Evolutionary conservation across 2,797 vertebrate genomes (phyloP).

Genomic region (Glyptemys insculpta): DNA sequence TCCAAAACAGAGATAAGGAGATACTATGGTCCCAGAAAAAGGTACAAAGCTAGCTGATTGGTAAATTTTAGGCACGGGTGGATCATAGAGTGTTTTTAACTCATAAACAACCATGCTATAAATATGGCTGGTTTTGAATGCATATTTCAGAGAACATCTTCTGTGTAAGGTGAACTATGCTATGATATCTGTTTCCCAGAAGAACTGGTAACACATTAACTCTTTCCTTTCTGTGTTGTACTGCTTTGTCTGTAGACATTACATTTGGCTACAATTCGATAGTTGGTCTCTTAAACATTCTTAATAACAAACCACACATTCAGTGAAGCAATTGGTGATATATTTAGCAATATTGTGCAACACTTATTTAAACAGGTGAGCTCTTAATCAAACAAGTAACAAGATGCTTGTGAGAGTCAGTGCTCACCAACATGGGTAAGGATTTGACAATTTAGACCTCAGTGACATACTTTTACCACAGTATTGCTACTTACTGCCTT

Average conservation of each 20-base stretch:
- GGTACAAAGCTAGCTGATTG: too few relatives aligned
- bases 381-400: background rate
- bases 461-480: background rate
- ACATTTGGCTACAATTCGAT: background rate
- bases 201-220: background rate
- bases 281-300: background rate
- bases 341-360: background rate
- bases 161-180: background rate
- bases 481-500: background rate
- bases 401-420: background rate
- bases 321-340: background rate
- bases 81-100: too few relatives aligned
- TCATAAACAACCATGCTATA: too few relatives aligned
- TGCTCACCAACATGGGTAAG: background rate
- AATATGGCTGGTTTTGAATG: background rate
- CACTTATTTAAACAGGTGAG: background rate
- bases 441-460: background rate
- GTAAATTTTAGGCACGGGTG: too few relatives aligned
- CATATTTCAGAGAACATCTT: too few relatives aligned
- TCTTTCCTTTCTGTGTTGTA: background rate
- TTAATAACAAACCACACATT: background rate
- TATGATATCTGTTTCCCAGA: background rate
- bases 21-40: too few relatives aligned
- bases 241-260: background rate
- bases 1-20: too few relatives aligned